These are phyloP conservation scores for Phacellophora camtschatica DNA, from an alignment of 30 jellyfish, hydroid and myxozoan genomes.

Conservation along the genomic window DNA sequence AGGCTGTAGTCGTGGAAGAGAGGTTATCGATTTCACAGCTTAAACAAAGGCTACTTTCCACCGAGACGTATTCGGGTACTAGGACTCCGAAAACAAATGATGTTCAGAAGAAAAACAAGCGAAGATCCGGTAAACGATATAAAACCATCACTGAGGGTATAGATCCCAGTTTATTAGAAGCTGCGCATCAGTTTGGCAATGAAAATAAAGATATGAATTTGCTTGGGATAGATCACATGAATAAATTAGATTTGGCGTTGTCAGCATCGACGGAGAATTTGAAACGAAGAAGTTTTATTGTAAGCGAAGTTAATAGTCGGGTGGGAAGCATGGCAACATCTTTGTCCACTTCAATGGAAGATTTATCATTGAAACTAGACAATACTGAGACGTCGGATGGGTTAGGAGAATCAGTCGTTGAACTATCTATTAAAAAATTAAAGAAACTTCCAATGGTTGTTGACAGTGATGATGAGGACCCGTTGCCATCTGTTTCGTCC, in stretches of 20 bases:
- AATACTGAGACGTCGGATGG: slow-evolving; percentile 10
- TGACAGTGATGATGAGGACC: slow-evolving; percentile 81
- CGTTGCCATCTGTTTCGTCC: slow-evolving; percentile 78
- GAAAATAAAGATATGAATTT: slow-evolving; percentile 36
- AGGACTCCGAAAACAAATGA: slow-evolving; percentile 62
- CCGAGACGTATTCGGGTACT: slow-evolving; percentile 55
- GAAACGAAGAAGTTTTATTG: slow-evolving; percentile 88
- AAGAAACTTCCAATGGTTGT: slow-evolving; percentile 66
- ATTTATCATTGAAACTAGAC: slow-evolving; percentile 26
- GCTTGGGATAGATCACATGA: slow-evolving; percentile 47
- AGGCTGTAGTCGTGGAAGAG: slow-evolving; percentile 83
- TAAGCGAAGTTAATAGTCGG: slow-evolving; percentile 60
- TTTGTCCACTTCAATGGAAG: slow-evolving; percentile 61
- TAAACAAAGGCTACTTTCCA: slow-evolving; percentile 58
- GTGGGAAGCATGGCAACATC: slow-evolving; percentile 46
- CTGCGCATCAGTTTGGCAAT: slow-evolving; percentile 76
- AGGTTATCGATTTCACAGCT: slow-evolving; percentile 47
- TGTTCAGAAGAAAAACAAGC: slow-evolving; percentile 57
- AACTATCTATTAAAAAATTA: slow-evolving; percentile 37
- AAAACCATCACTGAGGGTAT: slow-evolving; percentile 96
- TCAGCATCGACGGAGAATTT: slow-evolving; percentile 76
- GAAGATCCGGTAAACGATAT: slow-evolving; percentile 83
- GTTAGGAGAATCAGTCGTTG: slow-evolving; percentile 42
- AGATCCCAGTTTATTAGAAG: slow-evolving; percentile 83
- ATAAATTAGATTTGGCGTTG: slow-evolving; percentile 67